These are phyloP conservation scores for Magallana nippona DNA, from an alignment of 2,888 invertebrate species.

Conservation along the genomic window DNA sequence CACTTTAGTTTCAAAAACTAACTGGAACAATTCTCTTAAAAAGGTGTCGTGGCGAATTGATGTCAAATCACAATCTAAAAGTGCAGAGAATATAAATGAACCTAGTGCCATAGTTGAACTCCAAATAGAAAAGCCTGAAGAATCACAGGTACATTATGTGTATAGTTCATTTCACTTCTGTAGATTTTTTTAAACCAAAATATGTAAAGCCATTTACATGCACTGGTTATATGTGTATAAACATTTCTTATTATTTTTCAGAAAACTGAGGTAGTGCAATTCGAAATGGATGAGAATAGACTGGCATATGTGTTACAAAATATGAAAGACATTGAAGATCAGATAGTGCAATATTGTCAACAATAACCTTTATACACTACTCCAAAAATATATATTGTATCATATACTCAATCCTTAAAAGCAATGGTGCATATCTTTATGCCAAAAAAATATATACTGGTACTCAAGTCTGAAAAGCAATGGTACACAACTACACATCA, in stretches of 20 bases:
- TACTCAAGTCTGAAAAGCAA: no score
- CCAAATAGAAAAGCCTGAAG: conserved; percentile 83
- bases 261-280: conserved; percentile 69
- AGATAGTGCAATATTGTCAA: conserved; percentile 69
- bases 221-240: neutral
- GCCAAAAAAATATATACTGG: no score
- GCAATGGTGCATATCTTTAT: no score
- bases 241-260: conserved; percentile 43
- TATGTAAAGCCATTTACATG: neutral
- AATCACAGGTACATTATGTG: conserved; percentile 46
- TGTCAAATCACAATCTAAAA: conserved; percentile 86
- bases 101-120: conserved; percentile 83
- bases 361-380: conserved; percentile 46
- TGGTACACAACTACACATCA: no score
- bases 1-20: conserved; percentile 70
- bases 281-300: conserved; percentile 74
- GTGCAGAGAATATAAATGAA: conserved; percentile 87
- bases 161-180: neutral
- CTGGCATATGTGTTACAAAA: conserved; percentile 65
- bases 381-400: no score
- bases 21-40: conserved; percentile 75
- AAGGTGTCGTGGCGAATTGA: conserved; percentile 77
- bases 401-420: no score
- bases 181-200: neutral
- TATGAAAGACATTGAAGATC: conserved; percentile 72